Conservation (phyloP, 2,888 invertebrate genomes). For the Cecidostiba fungosa region DNA sequence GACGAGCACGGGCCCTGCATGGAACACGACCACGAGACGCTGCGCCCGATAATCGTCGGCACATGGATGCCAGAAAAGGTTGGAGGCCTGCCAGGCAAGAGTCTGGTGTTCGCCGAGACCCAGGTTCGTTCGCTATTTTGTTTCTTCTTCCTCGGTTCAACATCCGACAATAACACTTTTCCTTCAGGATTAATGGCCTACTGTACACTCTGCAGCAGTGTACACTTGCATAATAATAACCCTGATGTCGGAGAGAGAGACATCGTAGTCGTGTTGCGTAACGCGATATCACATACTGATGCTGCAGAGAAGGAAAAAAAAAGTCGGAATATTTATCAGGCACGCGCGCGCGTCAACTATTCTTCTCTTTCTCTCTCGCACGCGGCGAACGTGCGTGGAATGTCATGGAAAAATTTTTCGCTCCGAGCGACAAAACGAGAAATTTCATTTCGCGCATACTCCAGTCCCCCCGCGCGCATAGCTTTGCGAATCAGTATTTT, state of each 20-base stretch:
- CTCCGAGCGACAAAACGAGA: background rate
- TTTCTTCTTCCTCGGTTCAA: background rate
- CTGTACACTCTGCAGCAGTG: constrained; percentile 28
- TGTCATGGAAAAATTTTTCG: background rate
- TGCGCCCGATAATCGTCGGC: constrained; percentile 92
- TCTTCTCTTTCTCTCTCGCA: background rate
- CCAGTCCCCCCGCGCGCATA: too few species aligned
- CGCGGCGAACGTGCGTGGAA: background rate
- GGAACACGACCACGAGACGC: constrained; percentile 92
- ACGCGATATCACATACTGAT: too few species aligned
- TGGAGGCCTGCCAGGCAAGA: constrained; percentile 90
- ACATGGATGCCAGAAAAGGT: constrained; percentile 95
- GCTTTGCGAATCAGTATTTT: too few species aligned
- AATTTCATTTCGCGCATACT: background rate
- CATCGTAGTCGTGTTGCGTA: too few species aligned
- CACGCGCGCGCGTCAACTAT: background rate
- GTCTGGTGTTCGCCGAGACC: constrained; percentile 94
- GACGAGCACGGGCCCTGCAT: constrained; percentile 85
- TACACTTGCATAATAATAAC: constrained; percentile 53
- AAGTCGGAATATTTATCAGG: background rate
- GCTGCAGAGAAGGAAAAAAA: background rate
- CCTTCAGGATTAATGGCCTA: constrained; percentile 57
- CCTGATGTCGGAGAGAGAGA: too few species aligned
- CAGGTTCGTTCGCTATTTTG: constrained; percentile 83
- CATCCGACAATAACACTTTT: constrained; percentile 59